These are phyloP conservation scores for Parotia lawesii DNA, from an alignment of 2,113 vertebrate species.

Conservation along the genomic window DNA sequence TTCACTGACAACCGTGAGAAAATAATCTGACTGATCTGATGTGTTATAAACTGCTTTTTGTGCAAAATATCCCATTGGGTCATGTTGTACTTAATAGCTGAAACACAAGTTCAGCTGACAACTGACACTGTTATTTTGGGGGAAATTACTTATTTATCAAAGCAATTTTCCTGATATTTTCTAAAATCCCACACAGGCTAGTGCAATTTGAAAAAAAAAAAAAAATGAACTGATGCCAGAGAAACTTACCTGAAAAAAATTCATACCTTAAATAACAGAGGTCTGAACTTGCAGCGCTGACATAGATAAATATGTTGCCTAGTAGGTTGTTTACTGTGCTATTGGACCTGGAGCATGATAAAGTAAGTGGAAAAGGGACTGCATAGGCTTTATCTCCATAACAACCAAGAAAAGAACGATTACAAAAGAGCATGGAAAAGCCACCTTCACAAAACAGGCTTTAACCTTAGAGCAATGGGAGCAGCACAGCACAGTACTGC, in stretches of 20 bases:
- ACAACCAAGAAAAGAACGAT: constrained; percentile 67
- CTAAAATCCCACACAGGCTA: not conserved
- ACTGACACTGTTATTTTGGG: not conserved
- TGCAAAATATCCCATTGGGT: not conserved
- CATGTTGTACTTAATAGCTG: not conserved
- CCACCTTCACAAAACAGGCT: constrained; percentile 55
- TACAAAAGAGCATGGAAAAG: constrained; percentile 45
- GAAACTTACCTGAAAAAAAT: constrained; percentile 59
- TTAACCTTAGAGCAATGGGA: constrained; percentile 53
- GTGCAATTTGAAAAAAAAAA: not conserved
- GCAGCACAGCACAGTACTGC: not conserved
- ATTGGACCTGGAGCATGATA: constrained; percentile 71
- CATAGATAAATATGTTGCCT: constrained; percentile 80
- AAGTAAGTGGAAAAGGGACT: constrained; percentile 42
- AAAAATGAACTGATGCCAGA: not conserved
- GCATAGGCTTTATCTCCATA: constrained; percentile 66
- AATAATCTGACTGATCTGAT: not conserved
- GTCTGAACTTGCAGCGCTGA: constrained; percentile 72
- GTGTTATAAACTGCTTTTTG: not conserved
- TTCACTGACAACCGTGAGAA: not conserved
- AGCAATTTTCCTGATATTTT: not conserved
- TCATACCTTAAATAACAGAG: constrained; percentile 74
- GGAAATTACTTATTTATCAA: not conserved
- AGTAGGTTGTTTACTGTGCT: constrained; percentile 77
- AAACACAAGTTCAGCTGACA: not conserved